Evolutionary conservation across 1,140 invertebrate genomes (phyloP).

Genomic region (Orchestia grillus): DNA sequence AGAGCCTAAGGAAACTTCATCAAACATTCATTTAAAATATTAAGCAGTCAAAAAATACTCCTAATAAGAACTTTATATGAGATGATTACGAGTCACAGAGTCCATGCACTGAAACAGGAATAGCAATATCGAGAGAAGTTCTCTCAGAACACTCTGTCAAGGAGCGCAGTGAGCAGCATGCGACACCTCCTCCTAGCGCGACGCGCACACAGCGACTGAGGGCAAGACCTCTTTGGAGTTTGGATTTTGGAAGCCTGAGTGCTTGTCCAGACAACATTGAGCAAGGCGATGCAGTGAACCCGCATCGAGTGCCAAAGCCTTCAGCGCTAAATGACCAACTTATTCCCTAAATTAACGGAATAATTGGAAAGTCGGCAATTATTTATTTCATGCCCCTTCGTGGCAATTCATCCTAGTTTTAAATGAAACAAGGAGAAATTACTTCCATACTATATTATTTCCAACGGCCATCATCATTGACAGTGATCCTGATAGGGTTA

Average conservation of each 20-base stretch:
- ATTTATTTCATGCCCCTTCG: no score
- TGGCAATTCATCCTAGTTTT: no score
- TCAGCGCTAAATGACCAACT: no score
- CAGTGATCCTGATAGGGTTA: no score
- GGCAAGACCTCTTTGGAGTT: neutral
- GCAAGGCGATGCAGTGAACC: neutral
- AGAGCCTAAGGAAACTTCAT: neutral
- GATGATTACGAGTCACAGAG: neutral
- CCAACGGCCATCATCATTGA: no score
- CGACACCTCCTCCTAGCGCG: neutral
- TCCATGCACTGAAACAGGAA: neutral
- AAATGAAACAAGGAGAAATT: no score
- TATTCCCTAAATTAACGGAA: no score
- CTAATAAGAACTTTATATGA: neutral
- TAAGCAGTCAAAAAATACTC: neutral
- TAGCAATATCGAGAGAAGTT: neutral
- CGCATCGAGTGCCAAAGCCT: no score
- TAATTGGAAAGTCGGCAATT: no score
- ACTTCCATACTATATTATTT: no score
- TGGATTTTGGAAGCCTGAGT: neutral
- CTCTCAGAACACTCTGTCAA: neutral
- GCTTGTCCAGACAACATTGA: neutral
- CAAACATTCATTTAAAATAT: neutral
- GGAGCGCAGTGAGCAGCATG: neutral
- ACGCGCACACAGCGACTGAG: slow-evolving; percentile 40